These are phyloP conservation scores for Nephrotoma appendiculata DNA, from an alignment of 2,888 invertebrate genomes.

Conservation along the genomic window DNA sequence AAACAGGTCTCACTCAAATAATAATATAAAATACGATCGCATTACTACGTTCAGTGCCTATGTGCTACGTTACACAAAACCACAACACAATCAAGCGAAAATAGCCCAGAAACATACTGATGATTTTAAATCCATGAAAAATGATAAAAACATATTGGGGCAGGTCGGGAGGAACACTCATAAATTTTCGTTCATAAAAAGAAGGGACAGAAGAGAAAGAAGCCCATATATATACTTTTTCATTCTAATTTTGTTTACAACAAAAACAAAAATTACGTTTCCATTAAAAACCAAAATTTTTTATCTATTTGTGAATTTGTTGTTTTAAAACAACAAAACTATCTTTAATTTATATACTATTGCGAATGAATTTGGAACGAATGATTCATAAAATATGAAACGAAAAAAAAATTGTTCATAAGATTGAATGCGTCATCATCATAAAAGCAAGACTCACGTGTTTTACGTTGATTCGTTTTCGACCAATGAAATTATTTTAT, in stretches of 20 bases:
- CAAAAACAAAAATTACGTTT: no score
- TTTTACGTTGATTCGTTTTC: background rate
- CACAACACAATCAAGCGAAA: background rate
- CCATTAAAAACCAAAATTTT: no score
- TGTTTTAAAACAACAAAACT: background rate
- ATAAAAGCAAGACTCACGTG: background rate
- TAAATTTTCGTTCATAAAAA: background rate
- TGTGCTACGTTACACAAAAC: no score
- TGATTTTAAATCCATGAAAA: background rate
- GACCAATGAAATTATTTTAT: background rate
- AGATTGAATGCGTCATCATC: background rate
- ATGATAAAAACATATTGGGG: background rate
- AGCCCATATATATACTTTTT: background rate
- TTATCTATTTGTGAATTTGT: no score
- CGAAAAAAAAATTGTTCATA: background rate
- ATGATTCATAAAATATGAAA: background rate
- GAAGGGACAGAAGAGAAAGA: background rate
- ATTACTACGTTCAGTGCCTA: no score
- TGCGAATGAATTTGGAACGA: background rate
- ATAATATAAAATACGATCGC: no score
- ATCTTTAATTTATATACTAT: background rate
- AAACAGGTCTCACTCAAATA: no score
- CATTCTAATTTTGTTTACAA: no score
- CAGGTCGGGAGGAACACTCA: background rate
- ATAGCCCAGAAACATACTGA: background rate